Base-by-base conservation (phyloP, 2,113 vertebrate species). In the Holacanthus passer region DNA sequence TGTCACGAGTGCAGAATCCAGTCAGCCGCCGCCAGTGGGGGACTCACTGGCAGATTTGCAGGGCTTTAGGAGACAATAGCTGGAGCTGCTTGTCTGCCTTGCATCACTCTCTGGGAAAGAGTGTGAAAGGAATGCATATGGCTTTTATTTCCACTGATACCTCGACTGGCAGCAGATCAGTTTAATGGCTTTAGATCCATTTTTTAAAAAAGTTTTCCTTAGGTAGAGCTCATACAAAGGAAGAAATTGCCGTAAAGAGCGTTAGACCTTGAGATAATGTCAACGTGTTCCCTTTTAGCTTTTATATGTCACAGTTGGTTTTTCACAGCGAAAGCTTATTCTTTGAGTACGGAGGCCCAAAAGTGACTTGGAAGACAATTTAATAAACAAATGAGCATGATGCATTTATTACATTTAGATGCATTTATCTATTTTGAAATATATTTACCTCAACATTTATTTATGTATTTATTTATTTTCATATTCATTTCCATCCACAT, bases 41-140 rank as follows among this genome's bases (percentile, higher is more conserved):
- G 58, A 89, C 79, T 71, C n/a, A n/a, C n/a, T 37, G 73, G 80
- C 74, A 86, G 87, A 89, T 89, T 90, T 90, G 87, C 73, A 85
- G 65, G 73, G 82, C 73, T 91, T 91, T 85, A 77, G 72, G 82
- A 89, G 88, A 87, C 84, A 88, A 87, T 84, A 68, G 73, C 77
- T 64, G 52, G 79, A 85, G 70, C 81, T 80, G 66, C 55, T 86
- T 81, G 87, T 91, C 81, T 89, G 87, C 63, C 78, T 89, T 78
- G 77, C 77, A 82, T 88, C 81, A 73, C 45, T 83, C 60, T 80
- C 60, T 53, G 41, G 35, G 80, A 82, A 73, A 71, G 48, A 75
- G 65, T 62, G 78, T 67, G 65, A 81, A 85, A 78, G 41, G 39
- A 58, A 90, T 77, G 74, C 56, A 81, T 82, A 65, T 63, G 56